Conservation (phyloP, 2,113 vertebrate species). For the Tamias sibiricus region DNA sequence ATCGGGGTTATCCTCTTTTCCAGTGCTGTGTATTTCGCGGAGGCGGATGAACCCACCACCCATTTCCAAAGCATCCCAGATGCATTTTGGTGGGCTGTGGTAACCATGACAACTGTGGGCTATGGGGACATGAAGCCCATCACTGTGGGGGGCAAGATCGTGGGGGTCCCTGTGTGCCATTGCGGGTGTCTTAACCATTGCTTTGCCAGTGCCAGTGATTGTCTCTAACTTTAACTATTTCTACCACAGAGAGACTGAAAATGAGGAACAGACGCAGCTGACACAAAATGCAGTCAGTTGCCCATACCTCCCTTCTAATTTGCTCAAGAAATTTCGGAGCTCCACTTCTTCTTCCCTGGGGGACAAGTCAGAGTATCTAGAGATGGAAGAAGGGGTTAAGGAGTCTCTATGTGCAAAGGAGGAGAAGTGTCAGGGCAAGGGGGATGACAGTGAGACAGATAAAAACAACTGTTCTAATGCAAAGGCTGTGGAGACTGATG, state of each 20-base stretch:
- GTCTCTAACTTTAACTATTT: conserved; percentile 99
- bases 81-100: conserved; percentile 99
- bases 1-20: conserved; percentile 99
- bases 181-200: conserved; percentile 98
- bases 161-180: conserved; percentile 99
- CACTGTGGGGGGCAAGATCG: conserved; percentile 98
- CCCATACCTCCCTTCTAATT: conserved; percentile 94
- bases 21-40: conserved; percentile 98
- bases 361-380: conserved; percentile 98
- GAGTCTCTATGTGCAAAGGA: conserved; percentile 96
- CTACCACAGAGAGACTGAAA: conserved; percentile 98
- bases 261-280: conserved; percentile 93
- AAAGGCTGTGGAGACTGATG: conserved; percentile 98
- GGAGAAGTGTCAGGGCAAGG: conserved; percentile 93
- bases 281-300: conserved; percentile 94
- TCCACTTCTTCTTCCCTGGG: conserved; percentile 95
- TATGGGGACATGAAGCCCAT: conserved; percentile 99
- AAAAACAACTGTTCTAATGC: conserved; percentile 96
- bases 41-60: conserved; percentile 96
- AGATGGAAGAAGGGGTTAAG: conserved; percentile 99
- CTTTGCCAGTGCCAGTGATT: conserved; percentile 98
- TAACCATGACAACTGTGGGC: conserved; percentile 99
- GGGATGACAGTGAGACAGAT: conserved; percentile 95
- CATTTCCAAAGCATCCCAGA: conserved; percentile 99
- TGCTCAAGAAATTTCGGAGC: conserved; percentile 95